Percentiles rank a stretch among this genome's conserved stretches.
Evolutionary conservation across 2,888 invertebrate genomes (phyloP).

Genomic region (Muschampia staudingeri): DNA sequence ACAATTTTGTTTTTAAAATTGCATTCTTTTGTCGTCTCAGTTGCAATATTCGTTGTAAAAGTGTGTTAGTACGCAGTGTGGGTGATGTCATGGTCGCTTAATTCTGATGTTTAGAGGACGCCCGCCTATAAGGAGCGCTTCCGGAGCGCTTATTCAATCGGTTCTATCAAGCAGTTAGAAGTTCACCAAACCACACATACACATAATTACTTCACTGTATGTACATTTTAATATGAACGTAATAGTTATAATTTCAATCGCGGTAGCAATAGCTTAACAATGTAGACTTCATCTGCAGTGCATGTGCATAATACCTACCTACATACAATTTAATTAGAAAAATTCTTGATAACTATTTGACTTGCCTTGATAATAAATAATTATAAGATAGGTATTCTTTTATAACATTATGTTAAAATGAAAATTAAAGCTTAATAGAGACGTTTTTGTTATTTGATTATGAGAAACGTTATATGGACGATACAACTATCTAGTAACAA

Average conservation of each 20-base stretch:
- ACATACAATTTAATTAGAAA: no score
- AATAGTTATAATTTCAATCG: no score
- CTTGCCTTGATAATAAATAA: no score
- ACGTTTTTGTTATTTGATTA: constrained; percentile 5
- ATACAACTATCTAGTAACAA: no score
- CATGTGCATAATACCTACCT: no score
- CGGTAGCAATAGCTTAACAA: no score
- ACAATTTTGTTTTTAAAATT: no score
- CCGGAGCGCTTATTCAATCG: constrained; percentile 51
- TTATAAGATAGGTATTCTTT: no score
- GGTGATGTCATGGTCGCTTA: constrained; percentile 48
- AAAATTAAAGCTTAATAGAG: constrained; percentile 20
- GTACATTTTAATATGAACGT: neutral
- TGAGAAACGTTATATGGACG: no score
- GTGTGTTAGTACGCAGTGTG: neutral
- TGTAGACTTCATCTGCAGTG: no score
- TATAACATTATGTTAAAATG: neutral
- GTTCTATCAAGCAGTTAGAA: constrained; percentile 16
- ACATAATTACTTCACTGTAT: neutral
- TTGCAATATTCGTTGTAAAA: neutral
- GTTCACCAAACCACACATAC: neutral
- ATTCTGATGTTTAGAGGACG: constrained; percentile 50
- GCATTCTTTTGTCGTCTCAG: neutral
- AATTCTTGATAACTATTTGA: no score
- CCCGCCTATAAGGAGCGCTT: constrained; percentile 46